phyloP scores from a whole-genome alignment of 2,113 vertebrate species.

The Pelmatolapia mariae region DNA sequence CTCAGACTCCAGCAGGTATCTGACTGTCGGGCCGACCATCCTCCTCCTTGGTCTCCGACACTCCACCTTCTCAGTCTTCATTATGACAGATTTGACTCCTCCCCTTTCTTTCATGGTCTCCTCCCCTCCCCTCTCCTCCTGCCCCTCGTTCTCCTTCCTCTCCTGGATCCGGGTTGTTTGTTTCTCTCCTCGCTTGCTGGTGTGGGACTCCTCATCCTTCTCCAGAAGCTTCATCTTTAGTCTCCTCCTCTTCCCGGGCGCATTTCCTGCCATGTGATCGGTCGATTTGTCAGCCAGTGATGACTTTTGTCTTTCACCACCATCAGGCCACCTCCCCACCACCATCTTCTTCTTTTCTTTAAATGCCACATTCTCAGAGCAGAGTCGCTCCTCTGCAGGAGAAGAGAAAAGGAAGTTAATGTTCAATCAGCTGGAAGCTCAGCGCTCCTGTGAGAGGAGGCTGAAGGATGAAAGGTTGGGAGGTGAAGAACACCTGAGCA shows the following conservation, averaged over 20 bases:
- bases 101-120: fast-evolving
- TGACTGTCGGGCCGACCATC: neutral
- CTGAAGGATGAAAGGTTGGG: neutral
- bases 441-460: neutral
- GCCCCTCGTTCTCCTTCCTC: neutral
- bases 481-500: neutral
- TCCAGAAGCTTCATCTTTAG: neutral
- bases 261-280: neutral
- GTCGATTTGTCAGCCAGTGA: neutral
- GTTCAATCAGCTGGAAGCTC: neutral
- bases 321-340: neutral
- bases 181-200: neutral
- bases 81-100: neutral
- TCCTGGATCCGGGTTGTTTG: neutral
- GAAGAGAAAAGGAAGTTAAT: neutral
- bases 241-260: fast-evolving
- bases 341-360: neutral
- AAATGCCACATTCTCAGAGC: neutral
- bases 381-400: neutral
- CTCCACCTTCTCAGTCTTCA: neutral
- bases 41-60: neutral
- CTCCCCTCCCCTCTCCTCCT: neutral
- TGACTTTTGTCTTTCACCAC: neutral
- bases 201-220: neutral
- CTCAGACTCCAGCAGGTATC: neutral